These are phyloP conservation scores for Numida meleagris DNA, from an alignment of 2,113 vertebrate species.

Conservation along the genomic window DNA sequence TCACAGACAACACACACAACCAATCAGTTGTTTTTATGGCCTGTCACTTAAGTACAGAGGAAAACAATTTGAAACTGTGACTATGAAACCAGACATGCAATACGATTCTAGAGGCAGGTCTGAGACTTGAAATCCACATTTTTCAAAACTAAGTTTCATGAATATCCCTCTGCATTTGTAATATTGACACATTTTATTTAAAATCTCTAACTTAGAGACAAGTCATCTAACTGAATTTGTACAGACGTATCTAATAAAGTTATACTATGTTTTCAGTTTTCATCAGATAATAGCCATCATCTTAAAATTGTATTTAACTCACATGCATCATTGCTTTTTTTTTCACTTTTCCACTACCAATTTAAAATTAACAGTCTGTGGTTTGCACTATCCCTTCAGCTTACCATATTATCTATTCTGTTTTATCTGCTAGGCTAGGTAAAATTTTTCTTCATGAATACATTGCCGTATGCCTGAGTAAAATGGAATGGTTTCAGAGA, in stretches of 20 bases:
- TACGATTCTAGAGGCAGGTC: background rate
- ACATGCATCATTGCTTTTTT: background rate
- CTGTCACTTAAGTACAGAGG: background rate
- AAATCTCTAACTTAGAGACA: background rate
- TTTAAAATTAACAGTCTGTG: constrained; percentile 8
- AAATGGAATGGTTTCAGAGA: constrained; percentile 1
- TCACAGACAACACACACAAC: background rate
- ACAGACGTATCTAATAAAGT: background rate
- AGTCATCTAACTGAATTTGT: background rate
- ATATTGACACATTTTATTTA: background rate
- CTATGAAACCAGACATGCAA: background rate
- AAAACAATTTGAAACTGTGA: background rate
- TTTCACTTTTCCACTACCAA: background rate
- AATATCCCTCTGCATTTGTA: background rate
- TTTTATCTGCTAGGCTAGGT: constrained; percentile 40
- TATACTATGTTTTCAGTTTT: background rate
- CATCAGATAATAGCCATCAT: background rate
- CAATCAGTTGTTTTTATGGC: background rate
- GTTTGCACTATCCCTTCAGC: background rate
- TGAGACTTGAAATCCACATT: background rate
- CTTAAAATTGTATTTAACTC: background rate
- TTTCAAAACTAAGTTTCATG: background rate
- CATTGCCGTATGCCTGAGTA: background rate
- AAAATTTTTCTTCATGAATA: constrained; percentile 32
- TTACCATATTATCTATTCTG: constrained; percentile 29